Percentiles rank a stretch among this genome's conserved stretches.
These are phyloP conservation scores for Oreohelix idahoensis DNA, from an alignment of 1,140 invertebrate genomes.

Conservation along the genomic window DNA sequence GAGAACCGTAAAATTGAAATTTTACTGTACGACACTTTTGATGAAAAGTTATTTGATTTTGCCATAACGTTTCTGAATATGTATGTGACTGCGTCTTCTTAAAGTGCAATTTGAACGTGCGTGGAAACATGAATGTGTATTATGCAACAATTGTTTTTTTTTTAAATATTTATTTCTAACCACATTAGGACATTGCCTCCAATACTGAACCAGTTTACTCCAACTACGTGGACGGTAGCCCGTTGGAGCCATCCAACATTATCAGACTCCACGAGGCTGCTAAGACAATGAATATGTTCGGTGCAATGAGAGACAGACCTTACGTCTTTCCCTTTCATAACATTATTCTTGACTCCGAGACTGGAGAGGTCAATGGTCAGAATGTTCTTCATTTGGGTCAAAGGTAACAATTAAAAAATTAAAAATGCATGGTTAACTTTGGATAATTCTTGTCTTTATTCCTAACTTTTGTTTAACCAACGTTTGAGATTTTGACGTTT, in stretches of 20 bases:
- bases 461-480: not conserved
- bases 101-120: too few relatives aligned
- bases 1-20: too few relatives aligned
- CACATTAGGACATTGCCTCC: slow-evolving; percentile 35
- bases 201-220: slow-evolving; percentile 37
- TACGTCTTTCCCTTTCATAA: slow-evolving; percentile 46
- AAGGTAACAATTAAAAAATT: not conserved
- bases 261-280: slow-evolving; percentile 36
- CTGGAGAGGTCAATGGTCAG: slow-evolving; percentile 43
- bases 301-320: slow-evolving; percentile 41
- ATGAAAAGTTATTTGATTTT: too few relatives aligned
- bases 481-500: not conserved
- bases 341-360: slow-evolving; percentile 38
- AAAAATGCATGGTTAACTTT: too few relatives aligned
- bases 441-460: not conserved
- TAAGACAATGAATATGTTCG: slow-evolving; percentile 34
- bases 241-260: not conserved
- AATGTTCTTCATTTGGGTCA: slow-evolving; percentile 42
- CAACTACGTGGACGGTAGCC: slow-evolving; percentile 41
- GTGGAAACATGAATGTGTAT: too few relatives aligned
- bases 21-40: too few relatives aligned
- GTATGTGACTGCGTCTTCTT: too few relatives aligned
- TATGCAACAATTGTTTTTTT: too few relatives aligned
- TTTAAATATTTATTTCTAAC: not conserved
- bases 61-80: too few relatives aligned